Conservation (phyloP, 53 echinoderm and acorn worm genomes). For the Paracentrotus lividus region DNA sequence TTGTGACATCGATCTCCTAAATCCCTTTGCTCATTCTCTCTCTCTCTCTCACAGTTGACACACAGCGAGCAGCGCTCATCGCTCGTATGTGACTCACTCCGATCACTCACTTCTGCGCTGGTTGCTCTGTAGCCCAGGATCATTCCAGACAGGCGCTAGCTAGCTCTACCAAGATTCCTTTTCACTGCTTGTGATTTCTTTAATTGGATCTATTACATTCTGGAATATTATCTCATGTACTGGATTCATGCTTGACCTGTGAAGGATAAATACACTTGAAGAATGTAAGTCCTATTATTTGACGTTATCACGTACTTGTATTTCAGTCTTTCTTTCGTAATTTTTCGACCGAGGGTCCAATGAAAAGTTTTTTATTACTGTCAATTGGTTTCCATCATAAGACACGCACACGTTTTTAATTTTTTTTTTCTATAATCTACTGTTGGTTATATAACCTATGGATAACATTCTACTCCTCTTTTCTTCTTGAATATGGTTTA, state of each 20-base stretch:
- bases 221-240: conserved; percentile 50
- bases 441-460: too few relatives aligned
- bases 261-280: background rate
- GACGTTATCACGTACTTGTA: too few relatives aligned
- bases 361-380: too few relatives aligned
- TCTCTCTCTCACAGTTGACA: background rate
- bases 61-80: background rate
- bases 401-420: too few relatives aligned
- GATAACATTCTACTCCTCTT: too few relatives aligned
- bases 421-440: too few relatives aligned
- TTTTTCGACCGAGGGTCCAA: too few relatives aligned
- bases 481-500: too few relatives aligned
- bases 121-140: conserved; percentile 21
- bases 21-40: background rate
- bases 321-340: background rate
- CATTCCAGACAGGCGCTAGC: conserved; percentile 1
- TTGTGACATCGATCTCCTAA: background rate
- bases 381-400: too few relatives aligned
- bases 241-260: conserved; percentile 24
- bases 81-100: conserved; percentile 7
- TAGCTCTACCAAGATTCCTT: background rate
- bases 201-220: conserved; percentile 62
- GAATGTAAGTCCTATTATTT: background rate
- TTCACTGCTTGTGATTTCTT: conserved; percentile 38
- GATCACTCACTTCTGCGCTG: conserved; percentile 42